phyloP scores from a whole-genome alignment of 2,113 vertebrate genomes.

The Sardina pilchardus region DNA sequence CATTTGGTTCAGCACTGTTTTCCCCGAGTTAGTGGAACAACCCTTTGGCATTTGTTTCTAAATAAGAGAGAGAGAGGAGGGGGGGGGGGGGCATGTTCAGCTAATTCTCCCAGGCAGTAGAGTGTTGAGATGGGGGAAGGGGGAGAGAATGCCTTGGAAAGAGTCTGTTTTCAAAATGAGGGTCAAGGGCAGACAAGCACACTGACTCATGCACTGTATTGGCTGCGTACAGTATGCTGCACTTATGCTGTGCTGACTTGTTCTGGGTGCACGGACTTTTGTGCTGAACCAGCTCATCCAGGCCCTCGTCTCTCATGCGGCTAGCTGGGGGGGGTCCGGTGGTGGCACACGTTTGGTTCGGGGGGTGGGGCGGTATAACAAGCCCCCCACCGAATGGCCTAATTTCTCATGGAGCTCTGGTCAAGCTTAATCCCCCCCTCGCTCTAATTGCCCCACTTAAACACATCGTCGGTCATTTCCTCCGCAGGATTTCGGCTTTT shows the following conservation, averaged over 20 bases:
- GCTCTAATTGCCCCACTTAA: conserved; percentile 71
- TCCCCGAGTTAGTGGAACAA: neutral
- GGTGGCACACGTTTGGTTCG: neutral
- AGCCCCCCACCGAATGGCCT: conserved; percentile 54
- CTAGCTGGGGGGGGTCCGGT: neutral
- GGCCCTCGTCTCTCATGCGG: neutral
- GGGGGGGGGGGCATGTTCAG: neutral
- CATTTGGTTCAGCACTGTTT: neutral
- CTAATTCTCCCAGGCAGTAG: too few species aligned
- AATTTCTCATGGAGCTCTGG: conserved; percentile 61
- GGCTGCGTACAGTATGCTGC: neutral
- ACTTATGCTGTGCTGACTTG: neutral
- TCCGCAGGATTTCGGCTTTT: conserved; percentile 20
- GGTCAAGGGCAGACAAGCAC: neutral
- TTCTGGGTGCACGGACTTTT: neutral
- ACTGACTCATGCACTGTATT: neutral
- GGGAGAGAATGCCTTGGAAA: too few species aligned
- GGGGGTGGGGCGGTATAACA: neutral
- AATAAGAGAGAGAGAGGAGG: neutral
- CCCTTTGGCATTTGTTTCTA: neutral
- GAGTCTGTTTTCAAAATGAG: neutral
- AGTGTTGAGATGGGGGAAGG: too few species aligned
- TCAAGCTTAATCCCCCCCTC: conserved; percentile 55
- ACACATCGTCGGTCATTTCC: conserved; percentile 54
- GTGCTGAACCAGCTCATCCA: neutral